phyloP scores from a whole-genome alignment of 2,113 vertebrate genomes.

The Hippocampus barbouri region DNA sequence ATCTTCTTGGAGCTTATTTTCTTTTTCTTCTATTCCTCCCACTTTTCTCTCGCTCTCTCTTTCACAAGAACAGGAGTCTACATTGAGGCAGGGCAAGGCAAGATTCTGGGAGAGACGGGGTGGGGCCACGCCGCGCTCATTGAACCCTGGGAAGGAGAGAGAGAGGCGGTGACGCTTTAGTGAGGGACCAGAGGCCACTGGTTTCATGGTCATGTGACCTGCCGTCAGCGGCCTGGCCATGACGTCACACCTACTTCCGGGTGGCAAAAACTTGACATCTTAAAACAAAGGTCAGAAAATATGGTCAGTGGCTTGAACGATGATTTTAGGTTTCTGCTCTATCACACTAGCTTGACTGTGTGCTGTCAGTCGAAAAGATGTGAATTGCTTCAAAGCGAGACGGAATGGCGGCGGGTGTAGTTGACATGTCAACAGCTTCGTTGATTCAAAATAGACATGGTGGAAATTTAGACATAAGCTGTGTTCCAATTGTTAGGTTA shows the following conservation, averaged over 20 bases:
- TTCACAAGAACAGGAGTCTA: slow-evolving; percentile 61
- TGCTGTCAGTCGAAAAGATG: no score
- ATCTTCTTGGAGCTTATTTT: slow-evolving; percentile 61
- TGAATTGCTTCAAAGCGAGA: no score
- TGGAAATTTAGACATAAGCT: no score
- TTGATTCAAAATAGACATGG: no score
- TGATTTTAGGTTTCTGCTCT: no score
- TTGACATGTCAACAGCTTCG: no score
- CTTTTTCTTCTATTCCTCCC: slow-evolving; percentile 26
- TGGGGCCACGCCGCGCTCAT: slow-evolving; percentile 78
- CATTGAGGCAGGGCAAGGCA: slow-evolving; percentile 63
- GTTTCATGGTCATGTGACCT: background rate
- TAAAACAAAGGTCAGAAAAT: no score
- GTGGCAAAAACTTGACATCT: background rate
- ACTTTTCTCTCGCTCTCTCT: slow-evolving; percentile 34
- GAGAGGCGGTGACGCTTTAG: background rate
- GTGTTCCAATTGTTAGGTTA: no score
- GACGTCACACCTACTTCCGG: background rate
- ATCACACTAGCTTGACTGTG: no score
- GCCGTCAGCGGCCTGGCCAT: background rate
- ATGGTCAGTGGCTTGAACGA: no score
- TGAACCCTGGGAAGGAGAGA: slow-evolving; percentile 78
- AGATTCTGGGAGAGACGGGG: slow-evolving; percentile 69
- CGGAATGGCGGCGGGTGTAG: no score
- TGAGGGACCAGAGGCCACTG: background rate